Conservation (phyloP, 2,113 vertebrate genomes). For the Aegithalos caudatus region DNA sequence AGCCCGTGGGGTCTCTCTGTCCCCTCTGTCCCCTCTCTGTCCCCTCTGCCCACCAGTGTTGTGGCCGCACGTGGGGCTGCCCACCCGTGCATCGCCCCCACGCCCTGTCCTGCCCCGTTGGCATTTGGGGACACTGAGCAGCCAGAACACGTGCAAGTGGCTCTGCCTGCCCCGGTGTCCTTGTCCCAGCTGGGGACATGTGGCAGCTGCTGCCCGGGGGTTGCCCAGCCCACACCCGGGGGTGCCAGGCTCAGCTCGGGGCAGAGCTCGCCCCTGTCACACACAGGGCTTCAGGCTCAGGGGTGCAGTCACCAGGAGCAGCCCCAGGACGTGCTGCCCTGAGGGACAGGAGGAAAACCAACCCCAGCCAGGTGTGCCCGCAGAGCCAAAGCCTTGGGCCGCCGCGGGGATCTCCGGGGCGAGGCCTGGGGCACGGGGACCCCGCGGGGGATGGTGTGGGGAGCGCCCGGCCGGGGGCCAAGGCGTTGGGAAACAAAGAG, state of each 20-base stretch:
- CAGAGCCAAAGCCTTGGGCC: accelerated
- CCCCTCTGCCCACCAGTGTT: background rate
- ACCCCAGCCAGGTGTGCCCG: background rate
- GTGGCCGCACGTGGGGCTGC: accelerated
- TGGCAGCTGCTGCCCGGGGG: background rate
- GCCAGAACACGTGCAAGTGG: accelerated
- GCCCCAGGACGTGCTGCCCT: background rate
- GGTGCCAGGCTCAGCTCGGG: background rate
- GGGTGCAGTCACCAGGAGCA: background rate
- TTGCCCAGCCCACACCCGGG: background rate
- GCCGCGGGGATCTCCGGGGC: accelerated
- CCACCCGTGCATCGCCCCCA: accelerated
- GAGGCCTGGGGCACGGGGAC: accelerated
- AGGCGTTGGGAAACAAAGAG: conserved; percentile 34
- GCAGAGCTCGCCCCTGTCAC: accelerated
- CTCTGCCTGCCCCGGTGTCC: background rate
- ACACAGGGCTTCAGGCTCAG: accelerated
- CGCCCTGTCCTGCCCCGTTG: accelerated
- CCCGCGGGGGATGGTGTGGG: background rate
- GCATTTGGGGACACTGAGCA: background rate
- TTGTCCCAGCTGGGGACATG: background rate
- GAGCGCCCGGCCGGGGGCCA: conserved; percentile 7
- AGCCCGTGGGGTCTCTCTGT: no score
- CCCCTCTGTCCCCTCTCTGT: background rate
- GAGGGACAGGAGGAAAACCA: background rate